A percentile compares a stretch with the other conserved stretches of the same genome.
Conservation (phyloP, 2,113 vertebrate species). For the Embiotoca jacksoni region DNA sequence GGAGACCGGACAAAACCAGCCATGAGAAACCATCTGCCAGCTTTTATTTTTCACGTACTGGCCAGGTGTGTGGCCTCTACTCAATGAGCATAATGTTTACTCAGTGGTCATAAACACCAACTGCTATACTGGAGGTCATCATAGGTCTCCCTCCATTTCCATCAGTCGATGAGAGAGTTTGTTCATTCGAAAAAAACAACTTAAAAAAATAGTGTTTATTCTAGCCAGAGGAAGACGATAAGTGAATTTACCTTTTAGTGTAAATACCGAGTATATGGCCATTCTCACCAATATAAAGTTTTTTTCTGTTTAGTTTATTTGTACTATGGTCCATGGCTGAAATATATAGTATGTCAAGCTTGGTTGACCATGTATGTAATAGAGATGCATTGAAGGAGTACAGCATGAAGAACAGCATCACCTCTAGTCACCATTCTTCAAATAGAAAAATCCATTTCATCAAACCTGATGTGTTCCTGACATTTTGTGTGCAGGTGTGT, state of each 20-base stretch:
- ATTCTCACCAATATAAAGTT: not conserved
- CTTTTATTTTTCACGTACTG: constrained; percentile 26
- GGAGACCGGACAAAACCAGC: not conserved
- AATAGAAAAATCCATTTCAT: not conserved
- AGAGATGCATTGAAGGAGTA: not conserved
- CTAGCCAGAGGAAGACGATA: not conserved
- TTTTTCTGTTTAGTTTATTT: constrained; percentile 8
- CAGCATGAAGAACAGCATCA: constrained; percentile 29
- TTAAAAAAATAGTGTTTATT: not conserved
- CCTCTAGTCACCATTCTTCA: constrained; percentile 13
- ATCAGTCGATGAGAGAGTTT: not conserved
- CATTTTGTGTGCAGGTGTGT: no score
- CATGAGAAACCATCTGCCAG: constrained; percentile 36
- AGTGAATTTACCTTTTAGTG: not conserved
- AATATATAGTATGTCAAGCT: not conserved
- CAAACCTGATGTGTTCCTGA: not conserved
- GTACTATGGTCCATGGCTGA: not conserved
- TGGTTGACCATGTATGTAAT: constrained; percentile 24
- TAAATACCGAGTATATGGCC: not conserved
- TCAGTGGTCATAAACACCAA: constrained; percentile 46
- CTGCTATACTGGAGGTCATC: constrained; percentile 11
- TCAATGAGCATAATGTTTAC: constrained; percentile 42
- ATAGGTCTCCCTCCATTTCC: not conserved
- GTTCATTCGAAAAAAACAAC: not conserved
- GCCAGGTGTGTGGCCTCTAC: constrained; percentile 37